Conservation (phyloP, 2,888 invertebrate genomes). For the Leucophenga maculata region DNA sequence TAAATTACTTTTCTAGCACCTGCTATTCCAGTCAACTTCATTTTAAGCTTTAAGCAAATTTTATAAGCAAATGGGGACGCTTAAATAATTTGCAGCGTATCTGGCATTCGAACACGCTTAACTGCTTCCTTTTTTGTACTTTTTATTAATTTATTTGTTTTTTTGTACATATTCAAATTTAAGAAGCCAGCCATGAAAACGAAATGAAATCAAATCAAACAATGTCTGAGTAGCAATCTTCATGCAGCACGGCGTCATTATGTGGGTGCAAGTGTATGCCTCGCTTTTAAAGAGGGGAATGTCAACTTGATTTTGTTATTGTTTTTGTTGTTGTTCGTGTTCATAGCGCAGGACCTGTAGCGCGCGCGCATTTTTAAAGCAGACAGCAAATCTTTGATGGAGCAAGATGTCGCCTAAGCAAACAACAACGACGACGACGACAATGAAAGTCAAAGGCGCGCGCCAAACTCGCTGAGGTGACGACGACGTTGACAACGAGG, state of each 20-base stretch:
- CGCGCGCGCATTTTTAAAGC: background rate
- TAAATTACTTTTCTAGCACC: no score
- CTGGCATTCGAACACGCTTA: no score
- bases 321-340: background rate
- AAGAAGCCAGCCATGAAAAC: constrained; percentile 48
- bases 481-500: background rate
- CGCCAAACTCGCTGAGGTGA: background rate
- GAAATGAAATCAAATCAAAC: constrained; percentile 64
- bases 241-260: constrained; percentile 53
- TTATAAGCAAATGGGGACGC: no score
- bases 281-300: no score
- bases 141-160: no score
- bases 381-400: background rate
- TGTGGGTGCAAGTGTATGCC: constrained; percentile 43
- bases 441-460: constrained; percentile 10
- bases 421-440: background rate
- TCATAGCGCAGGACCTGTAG: background rate
- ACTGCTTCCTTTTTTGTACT: no score
- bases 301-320: background rate
- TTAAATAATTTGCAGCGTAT: no score
- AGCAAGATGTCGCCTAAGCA: background rate
- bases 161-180: background rate
- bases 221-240: constrained; percentile 50
- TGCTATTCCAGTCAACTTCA: no score
- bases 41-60: no score